Evolutionary conservation across 2,888 invertebrate species (phyloP).

Genomic region (Eumerus sabulonum): DNA sequence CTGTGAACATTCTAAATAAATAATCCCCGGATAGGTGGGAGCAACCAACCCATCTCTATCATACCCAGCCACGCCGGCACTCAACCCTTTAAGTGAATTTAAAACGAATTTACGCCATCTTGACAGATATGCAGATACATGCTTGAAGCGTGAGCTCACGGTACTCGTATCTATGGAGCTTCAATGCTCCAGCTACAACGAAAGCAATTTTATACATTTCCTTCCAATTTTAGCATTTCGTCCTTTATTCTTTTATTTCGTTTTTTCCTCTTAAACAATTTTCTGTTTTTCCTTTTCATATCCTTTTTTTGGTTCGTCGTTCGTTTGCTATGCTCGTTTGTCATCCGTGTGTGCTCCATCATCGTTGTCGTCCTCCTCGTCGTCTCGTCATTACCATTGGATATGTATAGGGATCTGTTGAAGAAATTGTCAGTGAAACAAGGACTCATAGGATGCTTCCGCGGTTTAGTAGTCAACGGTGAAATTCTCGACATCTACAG

Average conservation of each 20-base stretch:
- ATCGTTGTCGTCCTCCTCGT: background rate
- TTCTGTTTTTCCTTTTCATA: too few relatives aligned
- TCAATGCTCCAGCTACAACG: slow-evolving; percentile 4
- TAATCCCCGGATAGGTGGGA: too few relatives aligned
- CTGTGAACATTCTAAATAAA: too few relatives aligned
- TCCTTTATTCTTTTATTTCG: slow-evolving; percentile 16
- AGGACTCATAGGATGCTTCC: slow-evolving; percentile 95
- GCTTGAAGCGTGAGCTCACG: too few relatives aligned
- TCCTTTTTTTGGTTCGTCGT: too few relatives aligned
- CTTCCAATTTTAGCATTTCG: slow-evolving; percentile 21
- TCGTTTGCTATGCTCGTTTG: too few relatives aligned
- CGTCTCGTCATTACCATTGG: background rate
- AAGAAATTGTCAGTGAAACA: slow-evolving; percentile 91
- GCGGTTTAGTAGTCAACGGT: slow-evolving; percentile 94
- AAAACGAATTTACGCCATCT: slow-evolving; percentile 41
- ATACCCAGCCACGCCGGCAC: slow-evolving; percentile 1
- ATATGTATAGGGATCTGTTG: slow-evolving; percentile 85
- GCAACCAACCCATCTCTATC: too few relatives aligned
- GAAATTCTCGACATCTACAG: slow-evolving; percentile 94
- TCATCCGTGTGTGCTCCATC: slow-evolving; percentile 11
- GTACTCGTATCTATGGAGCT: background rate
- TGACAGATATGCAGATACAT: background rate
- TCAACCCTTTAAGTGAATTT: slow-evolving; percentile 14
- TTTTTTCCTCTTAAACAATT: background rate
- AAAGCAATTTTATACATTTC: slow-evolving; percentile 27